A percentile compares a stretch with the other conserved stretches of the same genome.
Evolutionary conservation across 2,113 vertebrate species (phyloP).

Genomic region (Macrotus californicus): DNA sequence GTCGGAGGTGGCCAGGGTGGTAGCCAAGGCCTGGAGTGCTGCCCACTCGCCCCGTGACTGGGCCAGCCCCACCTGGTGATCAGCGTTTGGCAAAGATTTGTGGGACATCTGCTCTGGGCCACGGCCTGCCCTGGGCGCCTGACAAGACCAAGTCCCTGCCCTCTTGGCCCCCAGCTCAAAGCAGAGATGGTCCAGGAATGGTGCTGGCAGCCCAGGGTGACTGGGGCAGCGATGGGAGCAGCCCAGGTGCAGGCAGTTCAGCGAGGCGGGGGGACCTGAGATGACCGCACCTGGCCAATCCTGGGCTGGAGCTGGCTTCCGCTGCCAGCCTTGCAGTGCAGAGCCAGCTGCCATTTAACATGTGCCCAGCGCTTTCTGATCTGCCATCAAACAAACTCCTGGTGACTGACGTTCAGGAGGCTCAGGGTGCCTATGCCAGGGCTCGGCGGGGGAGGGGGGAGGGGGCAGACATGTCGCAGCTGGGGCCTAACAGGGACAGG

Average conservation of each 20-base stretch:
- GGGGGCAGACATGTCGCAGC: rapidly evolving
- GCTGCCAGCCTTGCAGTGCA: background rate
- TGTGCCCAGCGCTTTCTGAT: background rate
- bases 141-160: background rate
- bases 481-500: rapidly evolving
- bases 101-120: background rate
- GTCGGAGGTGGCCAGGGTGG: background rate
- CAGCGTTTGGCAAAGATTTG: rapidly evolving
- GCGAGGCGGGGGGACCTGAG: rapidly evolving
- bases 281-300: rapidly evolving
- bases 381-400: slow-evolving; percentile 15
- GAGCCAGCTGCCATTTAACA: background rate
- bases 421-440: background rate
- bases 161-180: background rate
- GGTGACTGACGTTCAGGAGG: background rate
- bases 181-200: background rate
- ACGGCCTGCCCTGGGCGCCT: background rate
- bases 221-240: background rate
- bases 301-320: background rate
- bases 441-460: background rate
- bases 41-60: rapidly evolving
- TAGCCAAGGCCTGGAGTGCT: background rate
- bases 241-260: background rate
- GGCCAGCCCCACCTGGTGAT: background rate
- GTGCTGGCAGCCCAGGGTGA: background rate